phyloP scores from a whole-genome alignment of 2,113 vertebrate species.

The Ameiurus melas region DNA sequence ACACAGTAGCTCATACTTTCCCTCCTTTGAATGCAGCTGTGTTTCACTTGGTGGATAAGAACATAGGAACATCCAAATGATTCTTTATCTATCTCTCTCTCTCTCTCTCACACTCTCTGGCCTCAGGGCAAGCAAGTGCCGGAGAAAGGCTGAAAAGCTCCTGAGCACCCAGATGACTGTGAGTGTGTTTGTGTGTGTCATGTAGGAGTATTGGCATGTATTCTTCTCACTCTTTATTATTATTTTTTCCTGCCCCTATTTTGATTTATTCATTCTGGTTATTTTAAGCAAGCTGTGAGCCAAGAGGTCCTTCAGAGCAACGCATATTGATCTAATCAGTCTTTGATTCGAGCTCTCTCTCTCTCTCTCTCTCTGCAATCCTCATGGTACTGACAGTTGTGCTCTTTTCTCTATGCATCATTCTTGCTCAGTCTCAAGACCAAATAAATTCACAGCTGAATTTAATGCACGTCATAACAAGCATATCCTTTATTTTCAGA shows the following conservation, averaged over 20 bases:
- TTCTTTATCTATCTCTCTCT: background rate
- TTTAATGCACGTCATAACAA: background rate
- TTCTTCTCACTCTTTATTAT: background rate
- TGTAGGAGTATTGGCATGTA: slow-evolving; percentile 25
- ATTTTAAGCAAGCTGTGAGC: slow-evolving; percentile 40
- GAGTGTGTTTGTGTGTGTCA: background rate
- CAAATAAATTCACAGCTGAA: background rate
- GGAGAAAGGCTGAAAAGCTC: slow-evolving; percentile 18
- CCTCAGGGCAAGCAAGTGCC: slow-evolving; percentile 27
- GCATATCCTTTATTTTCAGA: background rate
- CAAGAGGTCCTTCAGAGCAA: slow-evolving; percentile 41
- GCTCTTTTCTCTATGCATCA: slow-evolving; percentile 20
- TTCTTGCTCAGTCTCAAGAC: background rate
- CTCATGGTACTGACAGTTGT: slow-evolving; percentile 2
- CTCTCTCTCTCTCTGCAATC: background rate
- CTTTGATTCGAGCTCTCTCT: slow-evolving; percentile 32
- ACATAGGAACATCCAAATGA: background rate
- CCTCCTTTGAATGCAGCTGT: background rate
- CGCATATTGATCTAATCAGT: slow-evolving; percentile 45
- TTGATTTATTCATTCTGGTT: slow-evolving; percentile 43
- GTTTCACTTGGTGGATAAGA: background rate
- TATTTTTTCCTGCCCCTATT: background rate
- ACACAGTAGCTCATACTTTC: background rate
- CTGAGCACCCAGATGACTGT: slow-evolving; percentile 1
- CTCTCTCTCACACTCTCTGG: background rate